Evolutionary conservation across 30 jellyfish, hydroid and myxozoan genomes (phyloP).

Genomic region (Chrysaora quinquecirrha): DNA sequence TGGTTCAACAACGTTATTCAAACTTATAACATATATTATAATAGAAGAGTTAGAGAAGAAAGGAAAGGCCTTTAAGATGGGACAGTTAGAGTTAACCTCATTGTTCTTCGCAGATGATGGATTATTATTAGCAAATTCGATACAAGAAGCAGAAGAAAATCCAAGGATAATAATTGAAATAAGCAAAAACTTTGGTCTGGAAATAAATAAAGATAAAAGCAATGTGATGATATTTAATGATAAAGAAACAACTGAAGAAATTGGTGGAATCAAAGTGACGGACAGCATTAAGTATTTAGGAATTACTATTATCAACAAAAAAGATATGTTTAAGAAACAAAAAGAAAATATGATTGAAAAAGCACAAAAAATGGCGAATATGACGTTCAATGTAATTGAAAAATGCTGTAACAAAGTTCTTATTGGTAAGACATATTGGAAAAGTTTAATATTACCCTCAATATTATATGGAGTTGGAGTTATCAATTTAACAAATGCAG

Average conservation of each 20-base stretch:
- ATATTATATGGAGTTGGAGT: neutral
- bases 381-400: slow-evolving; percentile 5
- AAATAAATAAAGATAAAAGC: slow-evolving; percentile 8
- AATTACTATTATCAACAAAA: neutral
- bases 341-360: neutral
- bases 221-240: neutral
- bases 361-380: slow-evolving; percentile 11
- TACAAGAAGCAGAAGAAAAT: slow-evolving; percentile 18
- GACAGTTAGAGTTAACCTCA: neutral
- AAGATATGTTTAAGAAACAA: neutral
- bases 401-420: slow-evolving; percentile 16
- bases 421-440: slow-evolving; percentile 28
- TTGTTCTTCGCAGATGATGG: slow-evolving; percentile 21
- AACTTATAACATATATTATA: neutral
- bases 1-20: neutral
- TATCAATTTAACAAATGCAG: neutral
- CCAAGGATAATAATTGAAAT: neutral
- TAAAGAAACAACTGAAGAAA: neutral
- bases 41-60: neutral
- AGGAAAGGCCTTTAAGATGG: neutral
- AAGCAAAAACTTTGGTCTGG: slow-evolving; percentile 7
- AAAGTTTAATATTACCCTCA: slow-evolving; percentile 2
- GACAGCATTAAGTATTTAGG: neutral
- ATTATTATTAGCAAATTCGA: slow-evolving; percentile 5
- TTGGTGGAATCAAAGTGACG: neutral